phyloP scores from a whole-genome alignment of 2,888 invertebrate genomes.

The Ectropis crepuscularia region DNA sequence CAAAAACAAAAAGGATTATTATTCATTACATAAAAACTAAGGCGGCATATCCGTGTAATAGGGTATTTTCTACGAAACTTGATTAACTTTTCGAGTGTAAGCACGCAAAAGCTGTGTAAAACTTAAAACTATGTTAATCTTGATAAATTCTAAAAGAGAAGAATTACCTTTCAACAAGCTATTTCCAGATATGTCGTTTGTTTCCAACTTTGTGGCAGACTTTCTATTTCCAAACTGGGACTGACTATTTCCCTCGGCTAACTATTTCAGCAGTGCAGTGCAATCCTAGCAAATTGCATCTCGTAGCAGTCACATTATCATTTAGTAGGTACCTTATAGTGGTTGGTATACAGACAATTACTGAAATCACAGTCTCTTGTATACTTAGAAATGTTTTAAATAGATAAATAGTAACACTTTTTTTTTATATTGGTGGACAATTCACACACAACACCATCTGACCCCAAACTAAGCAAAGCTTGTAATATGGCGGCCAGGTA shows the following conservation, averaged over 20 bases:
- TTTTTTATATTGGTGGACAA: too few species aligned
- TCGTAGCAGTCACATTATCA: conserved; percentile 20
- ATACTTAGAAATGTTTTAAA: not conserved
- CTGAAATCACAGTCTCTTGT: not conserved
- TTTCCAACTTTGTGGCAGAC: not conserved
- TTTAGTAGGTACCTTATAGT: conserved; percentile 14
- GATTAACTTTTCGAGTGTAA: too few species aligned
- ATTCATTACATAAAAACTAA: too few species aligned
- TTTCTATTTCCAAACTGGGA: conserved; percentile 8
- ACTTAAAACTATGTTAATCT: too few species aligned
- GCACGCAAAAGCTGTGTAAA: too few species aligned
- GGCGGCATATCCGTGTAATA: too few species aligned
- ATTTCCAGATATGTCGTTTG: not conserved
- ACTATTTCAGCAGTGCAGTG: conserved; percentile 13
- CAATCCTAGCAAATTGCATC: conserved; percentile 20
- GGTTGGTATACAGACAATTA: not conserved
- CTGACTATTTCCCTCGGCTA: conserved; percentile 6
- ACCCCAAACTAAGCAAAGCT: too few species aligned
- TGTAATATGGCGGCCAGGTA: too few species aligned
- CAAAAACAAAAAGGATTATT: too few species aligned
- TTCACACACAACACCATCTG: too few species aligned
- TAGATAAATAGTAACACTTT: not conserved
- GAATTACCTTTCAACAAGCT: not conserved
- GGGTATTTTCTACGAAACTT: too few species aligned
- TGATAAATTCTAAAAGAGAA: not conserved